A percentile compares a stretch with the other conserved stretches of the same genome.
These are phyloP conservation scores for Lordiphosa andalusiaca DNA, from an alignment of 2,888 invertebrate genomes.

Conservation along the genomic window DNA sequence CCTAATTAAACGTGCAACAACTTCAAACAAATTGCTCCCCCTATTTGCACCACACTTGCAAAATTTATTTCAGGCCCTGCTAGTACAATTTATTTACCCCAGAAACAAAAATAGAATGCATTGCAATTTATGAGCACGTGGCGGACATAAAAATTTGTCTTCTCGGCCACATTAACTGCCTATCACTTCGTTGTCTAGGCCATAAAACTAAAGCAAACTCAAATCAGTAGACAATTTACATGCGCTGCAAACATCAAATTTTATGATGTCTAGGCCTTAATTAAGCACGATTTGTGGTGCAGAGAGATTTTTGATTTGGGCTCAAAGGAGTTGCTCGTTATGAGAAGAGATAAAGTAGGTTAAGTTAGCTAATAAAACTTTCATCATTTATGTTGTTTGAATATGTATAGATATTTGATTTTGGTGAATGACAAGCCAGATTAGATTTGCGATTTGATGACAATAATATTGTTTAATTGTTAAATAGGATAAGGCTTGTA, in stretches of 20 bases:
- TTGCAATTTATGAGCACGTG: constrained; percentile 65
- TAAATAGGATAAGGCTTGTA: too few species aligned
- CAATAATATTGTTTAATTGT: constrained; percentile 4
- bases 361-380: constrained; percentile 19
- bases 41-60: not conserved
- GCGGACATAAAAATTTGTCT: constrained; percentile 53
- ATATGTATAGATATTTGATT: constrained; percentile 12
- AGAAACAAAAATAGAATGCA: constrained; percentile 33
- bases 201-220: constrained; percentile 18
- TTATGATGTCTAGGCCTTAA: constrained; percentile 64
- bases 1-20: constrained; percentile 55
- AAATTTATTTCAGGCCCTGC: constrained; percentile 26
- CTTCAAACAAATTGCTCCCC: constrained; percentile 14
- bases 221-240: constrained; percentile 44
- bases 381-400: constrained; percentile 9
- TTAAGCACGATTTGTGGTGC: constrained; percentile 48
- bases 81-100: constrained; percentile 47
- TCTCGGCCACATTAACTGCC: constrained; percentile 6
- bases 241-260: constrained; percentile 54
- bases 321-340: constrained; percentile 1
- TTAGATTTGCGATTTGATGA: not conserved
- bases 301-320: constrained; percentile 3
- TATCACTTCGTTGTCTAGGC: constrained; percentile 37
- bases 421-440: not conserved
- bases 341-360: constrained; percentile 1